These are phyloP conservation scores for Charadrius vociferus DNA, from an alignment of 2,113 vertebrate genomes.

Conservation along the genomic window DNA sequence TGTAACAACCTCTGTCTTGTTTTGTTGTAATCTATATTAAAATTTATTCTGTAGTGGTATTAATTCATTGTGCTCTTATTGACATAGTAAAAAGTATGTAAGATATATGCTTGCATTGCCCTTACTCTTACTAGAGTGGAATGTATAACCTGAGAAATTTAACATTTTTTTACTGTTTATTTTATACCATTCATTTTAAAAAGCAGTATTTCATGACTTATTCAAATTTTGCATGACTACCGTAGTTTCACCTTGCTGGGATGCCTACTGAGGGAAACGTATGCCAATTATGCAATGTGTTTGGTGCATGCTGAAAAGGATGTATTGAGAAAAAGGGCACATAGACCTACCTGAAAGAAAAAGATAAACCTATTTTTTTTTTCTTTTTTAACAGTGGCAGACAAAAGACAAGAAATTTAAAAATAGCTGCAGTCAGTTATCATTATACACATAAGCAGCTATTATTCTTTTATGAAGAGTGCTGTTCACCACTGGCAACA, in stretches of 20 bases:
- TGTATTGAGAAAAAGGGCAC: not conserved
- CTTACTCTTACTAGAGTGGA: not conserved
- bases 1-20: not conserved
- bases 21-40: not conserved
- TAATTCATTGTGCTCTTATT: not conserved
- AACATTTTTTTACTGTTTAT: not conserved
- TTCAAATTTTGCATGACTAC: not conserved
- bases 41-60: not conserved
- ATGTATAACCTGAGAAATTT: not conserved
- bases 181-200: not conserved
- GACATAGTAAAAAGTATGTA: not conserved
- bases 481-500: not conserved
- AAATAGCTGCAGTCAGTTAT: not conserved
- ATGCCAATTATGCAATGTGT: conserved; percentile 11
- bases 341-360: not conserved
- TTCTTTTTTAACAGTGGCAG: not conserved
- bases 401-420: not conserved
- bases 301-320: not conserved
- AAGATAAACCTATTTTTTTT: conserved; percentile 4
- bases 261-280: not conserved
- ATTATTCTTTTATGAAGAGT: not conserved
- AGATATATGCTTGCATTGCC: not conserved
- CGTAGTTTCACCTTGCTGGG: not conserved
- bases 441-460: not conserved
- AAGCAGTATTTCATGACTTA: not conserved